These are phyloP conservation scores for Vombatus ursinus DNA, from an alignment of 2,113 vertebrate species.

Conservation along the genomic window DNA sequence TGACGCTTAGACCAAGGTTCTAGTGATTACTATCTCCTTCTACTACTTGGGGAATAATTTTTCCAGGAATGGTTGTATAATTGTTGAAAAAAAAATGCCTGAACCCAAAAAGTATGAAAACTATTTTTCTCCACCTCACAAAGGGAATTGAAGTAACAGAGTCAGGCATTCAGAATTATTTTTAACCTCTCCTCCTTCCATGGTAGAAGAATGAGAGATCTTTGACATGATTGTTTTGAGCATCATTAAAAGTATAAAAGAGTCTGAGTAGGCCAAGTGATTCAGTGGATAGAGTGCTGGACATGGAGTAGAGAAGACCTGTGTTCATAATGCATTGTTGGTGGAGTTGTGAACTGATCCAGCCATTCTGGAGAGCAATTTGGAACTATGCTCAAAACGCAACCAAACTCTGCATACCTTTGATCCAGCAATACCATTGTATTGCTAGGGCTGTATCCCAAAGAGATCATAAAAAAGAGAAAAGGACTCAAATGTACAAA, in stretches of 20 bases:
- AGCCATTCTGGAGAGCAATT: too few species aligned
- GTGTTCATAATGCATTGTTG: too few species aligned
- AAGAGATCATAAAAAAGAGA: too few species aligned
- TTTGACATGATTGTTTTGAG: not conserved
- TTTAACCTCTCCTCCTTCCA: not conserved
- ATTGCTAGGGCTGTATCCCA: too few species aligned
- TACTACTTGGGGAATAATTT: not conserved
- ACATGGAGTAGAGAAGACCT: not conserved
- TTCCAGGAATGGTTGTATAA: not conserved
- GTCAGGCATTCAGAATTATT: not conserved
- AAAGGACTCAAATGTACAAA: too few species aligned
- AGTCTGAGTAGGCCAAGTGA: not conserved
- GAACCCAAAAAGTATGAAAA: not conserved
- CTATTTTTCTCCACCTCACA: not conserved
- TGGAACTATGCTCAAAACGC: too few species aligned
- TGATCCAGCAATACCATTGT: too few species aligned
- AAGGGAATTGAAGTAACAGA: not conserved
- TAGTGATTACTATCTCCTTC: not conserved
- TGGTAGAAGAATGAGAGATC: not conserved
- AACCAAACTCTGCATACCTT: too few species aligned
- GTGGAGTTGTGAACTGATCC: too few species aligned
- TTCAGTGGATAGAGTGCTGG: not conserved
- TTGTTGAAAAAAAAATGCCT: not conserved
- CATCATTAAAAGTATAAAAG: not conserved
- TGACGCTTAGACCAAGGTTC: not conserved